Evolutionary conservation across 2,113 vertebrate genomes (phyloP), one percentile per base, ranked within the genome.

Genomic region (Sialia sialis): DNA sequence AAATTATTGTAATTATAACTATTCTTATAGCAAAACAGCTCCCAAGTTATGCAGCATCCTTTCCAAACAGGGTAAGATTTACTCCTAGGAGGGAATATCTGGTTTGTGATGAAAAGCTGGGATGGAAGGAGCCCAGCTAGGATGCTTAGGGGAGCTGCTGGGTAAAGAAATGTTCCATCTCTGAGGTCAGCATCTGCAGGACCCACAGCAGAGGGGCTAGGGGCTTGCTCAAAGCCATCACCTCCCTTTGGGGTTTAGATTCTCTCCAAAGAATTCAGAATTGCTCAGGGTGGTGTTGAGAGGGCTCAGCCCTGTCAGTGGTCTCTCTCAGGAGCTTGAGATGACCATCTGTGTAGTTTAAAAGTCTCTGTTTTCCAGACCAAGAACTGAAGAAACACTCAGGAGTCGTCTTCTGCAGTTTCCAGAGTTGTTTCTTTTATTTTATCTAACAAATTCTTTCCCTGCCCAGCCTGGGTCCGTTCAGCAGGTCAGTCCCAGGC

Each of bases 1-100:
- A n/a, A n/a, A n/a, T n/a, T n/a, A n/a, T n/a, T n/a, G n/a, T n/a
- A 68, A 54, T 54, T 43, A 27, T 4, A 19, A 13, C 15, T 16
- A 36, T 72, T 64, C 27, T 27, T 46, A 13, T 0, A 56, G 32
- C 6, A 52, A 69, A 87, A 36, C 3, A 77, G 32, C 73, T 81
- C 93, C 93, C 68, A 49, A 56, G 54, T 76, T 91, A 85, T 19
- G 49, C 87, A 76, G 7, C 1, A 2, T 2, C 7, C 15, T 15
- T 75, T 77, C 89, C 87, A 74, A 81, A n/a, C 26, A 73, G 87
- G 54, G 2, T 22, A 11, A 84, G 86, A 59, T 69, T 87, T 75
- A 54, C 51, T 78, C 77, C 69, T 19, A 5, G 7, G 38, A 38
- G 36, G 1, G 26, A 90, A 8, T 52, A 64, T 87, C 62, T 80